Evolutionary conservation across 2,797 vertebrate species (phyloP).

Genomic region (Rhinichthys osculus): DNA sequence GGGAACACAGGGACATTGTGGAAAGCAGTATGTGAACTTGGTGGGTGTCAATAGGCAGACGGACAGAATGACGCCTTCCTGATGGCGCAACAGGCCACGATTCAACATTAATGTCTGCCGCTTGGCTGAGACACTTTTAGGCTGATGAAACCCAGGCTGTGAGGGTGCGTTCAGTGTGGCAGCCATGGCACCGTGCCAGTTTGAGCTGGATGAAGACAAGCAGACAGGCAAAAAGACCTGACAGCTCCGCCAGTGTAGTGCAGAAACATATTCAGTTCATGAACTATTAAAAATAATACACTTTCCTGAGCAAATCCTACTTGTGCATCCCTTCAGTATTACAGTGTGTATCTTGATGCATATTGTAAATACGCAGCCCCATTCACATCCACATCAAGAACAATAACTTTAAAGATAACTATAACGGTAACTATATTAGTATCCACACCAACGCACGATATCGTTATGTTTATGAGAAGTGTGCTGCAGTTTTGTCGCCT

Average conservation of each 20-base stretch:
- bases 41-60: conserved; percentile 45
- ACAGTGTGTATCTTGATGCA: background rate
- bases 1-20: conserved; percentile 55
- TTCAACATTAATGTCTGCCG: conserved; percentile 25
- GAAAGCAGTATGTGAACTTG: conserved; percentile 38
- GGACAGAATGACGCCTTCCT: conserved; percentile 36
- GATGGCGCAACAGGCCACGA: conserved; percentile 22
- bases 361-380: background rate
- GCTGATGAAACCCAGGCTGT: conserved; percentile 24
- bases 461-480: background rate
- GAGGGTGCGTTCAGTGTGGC: conserved; percentile 25
- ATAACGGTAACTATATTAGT: background rate
- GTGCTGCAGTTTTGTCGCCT: background rate
- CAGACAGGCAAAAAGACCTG: conserved; percentile 7
- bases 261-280: background rate
- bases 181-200: background rate
- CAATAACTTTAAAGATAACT: background rate
- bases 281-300: background rate
- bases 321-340: background rate
- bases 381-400: background rate
- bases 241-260: background rate
- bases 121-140: conserved; percentile 11
- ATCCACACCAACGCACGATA: background rate
- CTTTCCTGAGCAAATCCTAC: background rate
- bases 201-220: conserved; percentile 22